Conservation (phyloP, 2,113 vertebrate genomes). For the Sylvilagus bachmani region DNA sequence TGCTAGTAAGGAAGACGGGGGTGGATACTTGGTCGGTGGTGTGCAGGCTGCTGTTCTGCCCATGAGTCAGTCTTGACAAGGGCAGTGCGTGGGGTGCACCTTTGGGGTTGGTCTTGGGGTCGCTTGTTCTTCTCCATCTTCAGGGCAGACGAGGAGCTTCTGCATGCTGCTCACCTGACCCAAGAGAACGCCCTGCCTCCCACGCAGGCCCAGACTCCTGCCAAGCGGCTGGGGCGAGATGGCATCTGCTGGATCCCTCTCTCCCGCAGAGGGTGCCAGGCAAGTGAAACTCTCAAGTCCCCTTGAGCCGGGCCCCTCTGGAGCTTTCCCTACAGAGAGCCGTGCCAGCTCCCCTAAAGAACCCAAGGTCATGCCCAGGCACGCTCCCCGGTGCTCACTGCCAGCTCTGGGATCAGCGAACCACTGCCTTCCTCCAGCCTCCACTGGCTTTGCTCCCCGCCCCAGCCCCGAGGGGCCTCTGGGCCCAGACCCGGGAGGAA, state of each 20-base stretch:
- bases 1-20: not conserved
- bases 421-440: constrained; percentile 46
- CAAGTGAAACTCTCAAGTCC: not conserved
- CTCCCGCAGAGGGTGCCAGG: not conserved
- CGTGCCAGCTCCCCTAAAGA: not conserved
- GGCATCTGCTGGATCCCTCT: constrained; percentile 9
- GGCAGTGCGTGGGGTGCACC: accelerated
- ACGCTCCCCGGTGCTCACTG: constrained; percentile 18
- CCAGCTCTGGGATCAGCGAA: constrained; percentile 66
- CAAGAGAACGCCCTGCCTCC: not conserved
- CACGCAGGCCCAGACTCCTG: not conserved
- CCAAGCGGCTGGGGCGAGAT: constrained; percentile 12
- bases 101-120: not conserved
- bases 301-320: not conserved
- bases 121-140: not conserved
- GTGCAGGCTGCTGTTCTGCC: accelerated
- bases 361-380: constrained; percentile 60
- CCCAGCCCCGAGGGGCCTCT: constrained; percentile 5
- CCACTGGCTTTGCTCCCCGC: constrained; percentile 58
- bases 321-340: constrained; percentile 2
- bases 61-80: not conserved
- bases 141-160: not conserved
- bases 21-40: not conserved
- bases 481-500: constrained; percentile 68
- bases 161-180: constrained; percentile 16